Conservation (phyloP, 2,113 vertebrate genomes). For the Nannospalax galili region DNA sequence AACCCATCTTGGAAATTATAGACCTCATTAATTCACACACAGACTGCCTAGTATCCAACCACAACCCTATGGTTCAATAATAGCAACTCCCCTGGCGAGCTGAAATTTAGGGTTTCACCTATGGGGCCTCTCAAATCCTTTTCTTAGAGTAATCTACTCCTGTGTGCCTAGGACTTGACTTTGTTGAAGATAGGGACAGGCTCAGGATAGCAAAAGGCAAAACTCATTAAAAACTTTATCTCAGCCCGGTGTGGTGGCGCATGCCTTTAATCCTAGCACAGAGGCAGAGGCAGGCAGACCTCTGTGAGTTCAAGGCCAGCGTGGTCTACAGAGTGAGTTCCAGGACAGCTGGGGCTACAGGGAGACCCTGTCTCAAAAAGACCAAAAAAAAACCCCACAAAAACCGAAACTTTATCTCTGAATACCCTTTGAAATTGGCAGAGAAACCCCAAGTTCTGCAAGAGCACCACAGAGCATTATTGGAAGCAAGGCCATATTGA, state of each 20-base stretch:
- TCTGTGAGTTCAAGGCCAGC: too few relatives aligned
- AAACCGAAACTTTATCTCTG: background rate
- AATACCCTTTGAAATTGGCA: background rate
- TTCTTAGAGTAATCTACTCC: background rate
- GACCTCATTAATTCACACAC: slow-evolving; percentile 36
- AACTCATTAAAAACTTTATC: background rate
- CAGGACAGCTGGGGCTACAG: too few relatives aligned
- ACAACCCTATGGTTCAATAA: background rate
- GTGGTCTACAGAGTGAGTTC: too few relatives aligned
- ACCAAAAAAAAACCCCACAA: too few relatives aligned
- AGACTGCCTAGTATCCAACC: slow-evolving; percentile 32
- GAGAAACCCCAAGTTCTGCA: background rate
- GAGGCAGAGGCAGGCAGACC: too few relatives aligned
- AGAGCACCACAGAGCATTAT: background rate
- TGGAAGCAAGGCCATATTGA: background rate
- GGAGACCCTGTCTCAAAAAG: too few relatives aligned
- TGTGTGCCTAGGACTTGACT: background rate
- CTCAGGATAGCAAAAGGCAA: slow-evolving; percentile 2
- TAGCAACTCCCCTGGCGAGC: background rate
- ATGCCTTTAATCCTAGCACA: too few relatives aligned
- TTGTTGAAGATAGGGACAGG: background rate
- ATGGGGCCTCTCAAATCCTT: background rate
- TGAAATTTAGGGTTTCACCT: background rate
- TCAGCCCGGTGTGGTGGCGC: too few relatives aligned
- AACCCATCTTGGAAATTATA: slow-evolving; percentile 23